These are phyloP conservation scores for Eucriotettix oculatus DNA, from an alignment of 2,888 invertebrate species.

Conservation along the genomic window DNA sequence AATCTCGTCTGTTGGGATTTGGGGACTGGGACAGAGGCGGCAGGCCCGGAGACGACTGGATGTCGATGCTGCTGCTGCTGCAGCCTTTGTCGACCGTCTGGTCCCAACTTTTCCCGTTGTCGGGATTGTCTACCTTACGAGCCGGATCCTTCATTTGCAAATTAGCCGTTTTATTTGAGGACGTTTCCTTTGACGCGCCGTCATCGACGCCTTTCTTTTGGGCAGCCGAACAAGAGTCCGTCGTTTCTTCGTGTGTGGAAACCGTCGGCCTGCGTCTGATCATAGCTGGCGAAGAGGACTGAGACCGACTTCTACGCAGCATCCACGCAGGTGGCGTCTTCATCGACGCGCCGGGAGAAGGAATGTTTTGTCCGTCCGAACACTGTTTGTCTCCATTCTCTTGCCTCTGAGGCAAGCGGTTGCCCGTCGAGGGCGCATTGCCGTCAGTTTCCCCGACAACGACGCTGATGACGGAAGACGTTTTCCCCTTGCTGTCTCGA, in stretches of 20 bases:
- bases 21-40: constrained; percentile 46
- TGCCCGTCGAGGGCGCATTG: background rate
- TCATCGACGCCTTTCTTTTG: no score
- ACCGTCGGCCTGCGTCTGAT: background rate
- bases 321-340: constrained; percentile 8
- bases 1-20: constrained; percentile 16
- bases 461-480: constrained; percentile 34
- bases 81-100: no score
- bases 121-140: no score
- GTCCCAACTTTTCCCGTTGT: no score
- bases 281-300: constrained; percentile 15
- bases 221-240: no score
- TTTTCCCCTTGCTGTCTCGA: constrained; percentile 35
- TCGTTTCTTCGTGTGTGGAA: no score
- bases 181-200: no score
- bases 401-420: background rate
- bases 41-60: constrained; percentile 7
- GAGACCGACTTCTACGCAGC: constrained; percentile 13
- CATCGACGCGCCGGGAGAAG: background rate
- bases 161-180: no score
- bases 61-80: no score
- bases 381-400: background rate
- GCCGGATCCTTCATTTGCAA: no score
- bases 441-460: constrained; percentile 26
- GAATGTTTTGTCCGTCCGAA: background rate